Evolutionary conservation across 2,888 invertebrate genomes (phyloP), one percentile per base, ranked within the genome.

Genomic region (Galeruca laticollis): DNA sequence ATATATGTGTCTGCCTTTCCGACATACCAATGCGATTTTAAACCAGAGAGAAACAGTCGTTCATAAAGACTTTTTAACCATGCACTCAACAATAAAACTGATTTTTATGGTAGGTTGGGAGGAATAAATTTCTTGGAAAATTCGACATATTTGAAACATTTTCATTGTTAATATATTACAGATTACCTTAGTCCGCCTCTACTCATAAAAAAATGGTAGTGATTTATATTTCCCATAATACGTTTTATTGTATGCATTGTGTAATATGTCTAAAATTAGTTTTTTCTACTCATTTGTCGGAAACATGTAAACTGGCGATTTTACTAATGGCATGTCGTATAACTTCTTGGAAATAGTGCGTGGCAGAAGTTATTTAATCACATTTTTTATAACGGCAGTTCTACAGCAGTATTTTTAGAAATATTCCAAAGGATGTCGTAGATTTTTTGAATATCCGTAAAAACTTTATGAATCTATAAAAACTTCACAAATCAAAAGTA

Each of bases 281-380:
- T 60, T 69, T 69, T 69, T 63, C 68, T 65, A 52, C 65, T 69
- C 69, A 69, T 69, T 69, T 69, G 60, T 65, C 60, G 65, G 67
- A 63, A 62, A 70, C 70, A 70, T 70, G 70, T 70, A 67, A 67
- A 70, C 67, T 69, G 64, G 65, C 69, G 67, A 70, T 67, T 67
- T 70, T 70, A 66, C 67, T 70, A 70, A 70, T 70, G 70, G 70
- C 70, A 70, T 70, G 70, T 70, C 61, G 61, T 66, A 67, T 62
- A 70, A 66, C 67, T 70, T 70, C 66, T 67, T 61, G 65, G 67
- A 67, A 66, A 60, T 63, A 63, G 70, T 70, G 70, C 70, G 70
- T 70, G 70, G 70, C 47, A 51, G 59, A 62, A 67, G 70, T 65
- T 67, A 65, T 70, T 70, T 67, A 70, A 70, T 70, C 70, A 70